phyloP scores from a whole-genome alignment of 2,113 vertebrate species.

The Tichodroma muraria region DNA sequence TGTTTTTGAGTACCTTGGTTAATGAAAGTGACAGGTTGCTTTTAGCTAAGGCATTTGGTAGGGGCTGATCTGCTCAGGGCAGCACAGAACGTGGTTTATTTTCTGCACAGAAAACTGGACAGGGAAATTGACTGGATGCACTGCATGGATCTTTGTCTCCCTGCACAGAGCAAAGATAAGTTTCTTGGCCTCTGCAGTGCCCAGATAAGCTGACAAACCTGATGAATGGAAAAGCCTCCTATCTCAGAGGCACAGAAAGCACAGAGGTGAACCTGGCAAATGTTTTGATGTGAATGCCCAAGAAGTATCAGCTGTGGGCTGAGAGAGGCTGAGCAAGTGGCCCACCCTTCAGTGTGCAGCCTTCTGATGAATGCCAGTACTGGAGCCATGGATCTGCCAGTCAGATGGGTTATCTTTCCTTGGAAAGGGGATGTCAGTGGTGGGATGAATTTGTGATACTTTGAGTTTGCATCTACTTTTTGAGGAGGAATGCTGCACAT shows the following conservation, averaged over 20 bases:
- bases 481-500: not conserved
- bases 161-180: not conserved
- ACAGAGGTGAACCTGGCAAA: not conserved
- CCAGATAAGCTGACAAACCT: conserved; percentile 11
- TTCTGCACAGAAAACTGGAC: not conserved
- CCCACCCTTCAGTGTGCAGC: not conserved
- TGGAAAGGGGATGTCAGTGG: not conserved
- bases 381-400: not conserved
- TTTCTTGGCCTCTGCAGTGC: not conserved
- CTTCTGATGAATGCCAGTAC: not conserved
- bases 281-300: not conserved
- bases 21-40: not conserved
- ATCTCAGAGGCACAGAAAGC: not conserved
- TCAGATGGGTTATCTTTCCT: not conserved
- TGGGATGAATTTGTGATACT: not conserved
- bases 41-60: not conserved
- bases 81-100: not conserved
- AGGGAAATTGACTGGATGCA: not conserved
- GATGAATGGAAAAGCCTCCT: not conserved
- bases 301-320: not conserved
- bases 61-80: not conserved
- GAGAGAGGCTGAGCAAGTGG: not conserved
- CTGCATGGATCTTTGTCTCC: not conserved
- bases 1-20: not conserved
- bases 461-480: not conserved